Evolutionary conservation across 2,888 invertebrate genomes (phyloP), one percentile per base, ranked within the genome.

Genomic region (Stictocephala bisonia): DNA sequence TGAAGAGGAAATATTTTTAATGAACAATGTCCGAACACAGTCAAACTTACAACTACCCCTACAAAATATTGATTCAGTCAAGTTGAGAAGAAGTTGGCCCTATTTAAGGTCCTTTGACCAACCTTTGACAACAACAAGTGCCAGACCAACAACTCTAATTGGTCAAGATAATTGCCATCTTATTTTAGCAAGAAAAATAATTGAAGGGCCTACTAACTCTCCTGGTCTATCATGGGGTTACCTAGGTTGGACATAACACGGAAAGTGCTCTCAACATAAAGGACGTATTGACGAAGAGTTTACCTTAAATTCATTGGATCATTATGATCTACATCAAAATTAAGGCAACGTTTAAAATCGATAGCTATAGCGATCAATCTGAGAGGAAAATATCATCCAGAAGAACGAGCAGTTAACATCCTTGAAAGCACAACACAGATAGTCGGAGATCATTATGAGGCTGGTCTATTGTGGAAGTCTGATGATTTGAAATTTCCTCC

Each of bases 1-100:
- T n/a, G 64, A 64, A n/a, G 35, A 64, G 13, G 35, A 64, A 64
- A 20, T 35, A 64, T 35, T 35, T 18, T 22, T 22, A 3, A n/a
- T 64, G 20, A 64, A 27, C 35, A 29, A 35, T 11, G 11, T 22
- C 9, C 7, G 31, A 22, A 35, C 35, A 6, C 22, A 27, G 15
- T 35, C 18, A 2, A 15, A 29, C 13, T 18, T 35, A 18, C 31
- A 64, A 29, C 22, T 29, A 26, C 27, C 56, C 26, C 18, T 3
- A 18, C 48, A 18, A 18, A 48, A 18, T 48, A 35, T 35, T 18
- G 48, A 48, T 48, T 18, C 48, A 1, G 48, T 56, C 2, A 64
- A 35, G 20, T 35, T 64, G 9, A n/a, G 20, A 15, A 15, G 22
- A 1, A 31, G 4, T 31, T 64, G 35, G 64, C 18, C 64, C 18